Percentiles rank a stretch among this genome's conserved stretches.
phyloP scores from a whole-genome alignment of 2,888 invertebrate species.

The Plemyria rubiginata region DNA sequence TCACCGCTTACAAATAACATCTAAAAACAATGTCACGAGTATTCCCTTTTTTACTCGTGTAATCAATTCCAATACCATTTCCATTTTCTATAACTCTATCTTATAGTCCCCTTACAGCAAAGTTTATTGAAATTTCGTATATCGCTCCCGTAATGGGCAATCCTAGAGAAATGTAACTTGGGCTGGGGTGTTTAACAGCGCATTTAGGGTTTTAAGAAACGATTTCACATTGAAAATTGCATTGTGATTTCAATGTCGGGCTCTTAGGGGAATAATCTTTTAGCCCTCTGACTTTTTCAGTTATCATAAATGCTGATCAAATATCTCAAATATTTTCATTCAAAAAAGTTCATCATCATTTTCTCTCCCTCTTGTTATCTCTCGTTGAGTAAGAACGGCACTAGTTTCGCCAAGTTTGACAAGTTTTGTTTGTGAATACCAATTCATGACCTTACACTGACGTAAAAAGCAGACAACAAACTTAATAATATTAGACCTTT shows the following conservation, averaged over 20 bases:
- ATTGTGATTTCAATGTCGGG: slow-evolving; percentile 54
- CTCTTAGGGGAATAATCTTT: slow-evolving; percentile 23
- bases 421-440: too few species aligned
- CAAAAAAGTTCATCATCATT: too few species aligned
- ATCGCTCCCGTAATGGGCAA: slow-evolving; percentile 74
- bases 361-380: too few species aligned
- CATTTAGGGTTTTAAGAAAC: slow-evolving; percentile 61
- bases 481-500: too few species aligned
- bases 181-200: slow-evolving; percentile 68
- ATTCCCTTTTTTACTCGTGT: background rate
- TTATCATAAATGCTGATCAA: background rate
- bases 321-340: too few species aligned
- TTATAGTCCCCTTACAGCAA: slow-evolving; percentile 48
- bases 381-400: too few species aligned
- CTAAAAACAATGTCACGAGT: too few species aligned
- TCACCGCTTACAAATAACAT: too few species aligned
- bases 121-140: slow-evolving; percentile 79
- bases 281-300: background rate
- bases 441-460: too few species aligned
- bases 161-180: slow-evolving; percentile 61
- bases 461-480: too few species aligned
- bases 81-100: slow-evolving; percentile 24
- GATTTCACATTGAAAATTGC: slow-evolving; percentile 59
- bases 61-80: slow-evolving; percentile 15
- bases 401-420: too few species aligned